A percentile compares a stretch with the other conserved stretches of the same genome.
These are phyloP conservation scores for Scarus forsteni DNA, from an alignment of 2,797 vertebrate genomes.

Conservation along the genomic window DNA sequence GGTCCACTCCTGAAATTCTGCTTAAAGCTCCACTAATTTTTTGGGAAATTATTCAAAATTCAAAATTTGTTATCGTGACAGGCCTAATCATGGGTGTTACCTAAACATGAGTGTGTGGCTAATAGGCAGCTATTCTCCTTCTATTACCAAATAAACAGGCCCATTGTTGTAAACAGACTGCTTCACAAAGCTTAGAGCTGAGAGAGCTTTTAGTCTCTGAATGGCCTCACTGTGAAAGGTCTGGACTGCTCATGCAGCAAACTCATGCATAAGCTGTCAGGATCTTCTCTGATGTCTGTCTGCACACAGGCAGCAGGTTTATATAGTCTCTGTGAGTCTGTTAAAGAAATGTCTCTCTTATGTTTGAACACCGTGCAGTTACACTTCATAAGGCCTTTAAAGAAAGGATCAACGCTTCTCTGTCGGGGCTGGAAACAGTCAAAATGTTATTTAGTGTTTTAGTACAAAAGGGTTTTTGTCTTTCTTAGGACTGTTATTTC, in stretches of 20 bases:
- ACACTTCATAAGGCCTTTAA: background rate
- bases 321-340: background rate
- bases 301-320: too few species aligned
- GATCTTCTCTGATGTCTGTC: background rate
- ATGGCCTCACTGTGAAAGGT: conserved; percentile 47
- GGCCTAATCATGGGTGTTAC: conserved; percentile 12
- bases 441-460: background rate
- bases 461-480: background rate
- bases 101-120: conserved; percentile 21
- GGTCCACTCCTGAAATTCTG: too few species aligned
- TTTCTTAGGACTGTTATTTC: too few species aligned
- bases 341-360: background rate
- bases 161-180: conserved; percentile 45
- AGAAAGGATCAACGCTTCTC: background rate
- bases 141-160: conserved; percentile 37
- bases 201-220: conserved; percentile 50
- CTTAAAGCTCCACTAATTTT: too few species aligned
- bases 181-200: conserved; percentile 24
- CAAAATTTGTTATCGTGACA: too few species aligned
- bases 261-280: background rate
- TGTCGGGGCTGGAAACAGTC: background rate
- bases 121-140: conserved; percentile 37
- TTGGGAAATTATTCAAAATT: too few species aligned
- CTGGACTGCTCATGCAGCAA: conserved; percentile 9
- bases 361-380: background rate